Evolutionary conservation across 2,797 vertebrate species (phyloP).

Genomic region (Apogon talboti): DNA sequence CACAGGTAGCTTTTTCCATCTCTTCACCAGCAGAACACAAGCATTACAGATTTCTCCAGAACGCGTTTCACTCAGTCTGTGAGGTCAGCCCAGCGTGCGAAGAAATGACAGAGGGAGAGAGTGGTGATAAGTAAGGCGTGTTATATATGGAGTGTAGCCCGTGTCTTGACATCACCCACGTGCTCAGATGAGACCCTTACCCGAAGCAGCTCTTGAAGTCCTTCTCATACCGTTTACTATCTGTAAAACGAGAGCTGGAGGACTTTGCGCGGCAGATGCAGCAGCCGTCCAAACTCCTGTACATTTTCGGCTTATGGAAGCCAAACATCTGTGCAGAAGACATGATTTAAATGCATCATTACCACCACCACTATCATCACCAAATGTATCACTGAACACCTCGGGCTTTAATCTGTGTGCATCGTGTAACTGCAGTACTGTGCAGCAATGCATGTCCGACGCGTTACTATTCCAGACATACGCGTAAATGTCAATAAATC

Average conservation of each 20-base stretch:
- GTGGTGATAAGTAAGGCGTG: background rate
- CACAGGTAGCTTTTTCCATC: slow-evolving; percentile 98
- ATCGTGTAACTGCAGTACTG: slow-evolving; percentile 11
- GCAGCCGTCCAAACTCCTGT: slow-evolving; percentile 97
- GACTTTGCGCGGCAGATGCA: slow-evolving; percentile 99
- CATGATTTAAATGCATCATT: background rate
- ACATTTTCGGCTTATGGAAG: slow-evolving; percentile 99
- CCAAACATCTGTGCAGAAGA: slow-evolving; percentile 92
- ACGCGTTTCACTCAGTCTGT: slow-evolving; percentile 92
- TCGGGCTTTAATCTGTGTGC: too few relatives aligned
- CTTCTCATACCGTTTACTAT: slow-evolving; percentile 97
- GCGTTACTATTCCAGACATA: background rate
- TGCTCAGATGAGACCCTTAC: slow-evolving; percentile 69
- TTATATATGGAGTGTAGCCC: background rate
- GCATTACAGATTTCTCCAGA: slow-evolving; percentile 99
- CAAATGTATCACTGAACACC: too few relatives aligned
- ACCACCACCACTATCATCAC: background rate
- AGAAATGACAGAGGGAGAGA: background rate
- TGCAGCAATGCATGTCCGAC: slow-evolving; percentile 1
- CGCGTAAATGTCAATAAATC: slow-evolving; percentile 2
- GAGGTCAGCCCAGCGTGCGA: slow-evolving; percentile 48
- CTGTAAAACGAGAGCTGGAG: slow-evolving; percentile 98
- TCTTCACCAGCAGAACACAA: slow-evolving; percentile 97
- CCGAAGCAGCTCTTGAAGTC: slow-evolving; percentile 89
- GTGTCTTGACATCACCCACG: slow-evolving; percentile 12